Evolutionary conservation across 2,888 invertebrate genomes (phyloP).

Genomic region (Apodemia mormo): DNA sequence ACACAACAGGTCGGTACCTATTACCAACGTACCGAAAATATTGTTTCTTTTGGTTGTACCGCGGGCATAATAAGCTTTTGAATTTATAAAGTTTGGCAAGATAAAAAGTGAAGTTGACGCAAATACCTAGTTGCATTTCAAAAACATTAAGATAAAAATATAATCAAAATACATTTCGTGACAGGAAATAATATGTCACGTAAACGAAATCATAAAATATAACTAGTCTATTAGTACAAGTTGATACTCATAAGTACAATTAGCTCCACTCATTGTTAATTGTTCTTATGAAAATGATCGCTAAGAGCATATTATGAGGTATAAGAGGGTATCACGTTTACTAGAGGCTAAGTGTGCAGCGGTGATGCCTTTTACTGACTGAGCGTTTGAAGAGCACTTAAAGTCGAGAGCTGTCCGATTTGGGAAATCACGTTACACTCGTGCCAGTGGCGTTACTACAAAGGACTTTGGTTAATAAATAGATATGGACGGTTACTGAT

Average conservation of each 20-base stretch:
- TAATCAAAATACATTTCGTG: neutral
- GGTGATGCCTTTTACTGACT: slow-evolving; percentile 39
- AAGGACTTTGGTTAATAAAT: slow-evolving; percentile 23
- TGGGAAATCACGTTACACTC: slow-evolving; percentile 72
- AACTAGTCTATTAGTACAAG: too few relatives aligned
- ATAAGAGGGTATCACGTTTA: slow-evolving; percentile 49
- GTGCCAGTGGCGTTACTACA: slow-evolving; percentile 18
- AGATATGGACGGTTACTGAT: neutral
- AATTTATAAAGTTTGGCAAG: too few relatives aligned
- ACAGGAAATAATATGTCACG: too few relatives aligned
- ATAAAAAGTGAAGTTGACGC: too few relatives aligned
- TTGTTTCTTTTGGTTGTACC: too few relatives aligned
- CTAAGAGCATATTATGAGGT: slow-evolving; percentile 24
- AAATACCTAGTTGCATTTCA: too few relatives aligned
- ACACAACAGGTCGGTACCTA: too few relatives aligned
- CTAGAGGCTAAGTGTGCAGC: slow-evolving; percentile 47
- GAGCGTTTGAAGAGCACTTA: slow-evolving; percentile 67
- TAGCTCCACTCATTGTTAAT: slow-evolving; percentile 17
- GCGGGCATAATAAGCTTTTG: too few relatives aligned
- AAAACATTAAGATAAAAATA: too few relatives aligned
- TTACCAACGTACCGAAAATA: too few relatives aligned
- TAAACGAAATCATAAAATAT: too few relatives aligned
- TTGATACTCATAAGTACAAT: slow-evolving; percentile 3
- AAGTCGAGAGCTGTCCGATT: slow-evolving; percentile 66
- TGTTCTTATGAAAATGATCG: slow-evolving; percentile 25